phyloP scores from a whole-genome alignment of 2,113 vertebrate species.

The Corvus cornix region DNA sequence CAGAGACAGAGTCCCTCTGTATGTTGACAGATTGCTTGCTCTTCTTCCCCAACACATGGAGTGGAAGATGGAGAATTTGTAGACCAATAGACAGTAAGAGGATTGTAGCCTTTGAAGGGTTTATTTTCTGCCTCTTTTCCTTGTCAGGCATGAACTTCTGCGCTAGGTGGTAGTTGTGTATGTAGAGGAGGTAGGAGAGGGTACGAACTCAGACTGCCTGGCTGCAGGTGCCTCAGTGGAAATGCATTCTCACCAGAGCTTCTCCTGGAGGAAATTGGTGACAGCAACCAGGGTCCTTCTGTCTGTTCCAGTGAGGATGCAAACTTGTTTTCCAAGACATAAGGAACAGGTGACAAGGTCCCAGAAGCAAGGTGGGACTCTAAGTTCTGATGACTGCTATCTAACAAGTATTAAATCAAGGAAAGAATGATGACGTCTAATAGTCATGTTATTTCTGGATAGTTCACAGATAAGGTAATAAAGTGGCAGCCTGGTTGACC shows the following conservation, averaged over 20 bases:
- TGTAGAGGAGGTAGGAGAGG: background rate
- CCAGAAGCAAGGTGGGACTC: background rate
- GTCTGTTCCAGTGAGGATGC: background rate
- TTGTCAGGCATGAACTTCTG: background rate
- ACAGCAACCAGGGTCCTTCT: background rate
- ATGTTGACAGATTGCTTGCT: background rate
- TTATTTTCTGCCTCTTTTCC: background rate
- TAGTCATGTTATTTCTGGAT: background rate
- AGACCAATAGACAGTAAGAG: background rate
- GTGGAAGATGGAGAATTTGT: background rate
- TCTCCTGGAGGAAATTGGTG: background rate
- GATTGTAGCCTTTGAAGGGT: background rate
- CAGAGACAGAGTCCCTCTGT: background rate
- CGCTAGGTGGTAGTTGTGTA: background rate
- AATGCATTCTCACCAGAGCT: background rate
- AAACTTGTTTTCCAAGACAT: background rate
- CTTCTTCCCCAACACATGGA: background rate
- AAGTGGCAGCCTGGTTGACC: background rate
- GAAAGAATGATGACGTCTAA: background rate
- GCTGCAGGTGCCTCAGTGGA: background rate
- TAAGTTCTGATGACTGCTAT: background rate
- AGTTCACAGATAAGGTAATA: background rate
- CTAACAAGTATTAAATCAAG: background rate
- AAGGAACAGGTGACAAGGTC: background rate
- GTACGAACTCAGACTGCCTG: background rate